These are phyloP conservation scores for Nothoprocta perdicaria DNA, from an alignment of 2,113 vertebrate species.

Conservation along the genomic window DNA sequence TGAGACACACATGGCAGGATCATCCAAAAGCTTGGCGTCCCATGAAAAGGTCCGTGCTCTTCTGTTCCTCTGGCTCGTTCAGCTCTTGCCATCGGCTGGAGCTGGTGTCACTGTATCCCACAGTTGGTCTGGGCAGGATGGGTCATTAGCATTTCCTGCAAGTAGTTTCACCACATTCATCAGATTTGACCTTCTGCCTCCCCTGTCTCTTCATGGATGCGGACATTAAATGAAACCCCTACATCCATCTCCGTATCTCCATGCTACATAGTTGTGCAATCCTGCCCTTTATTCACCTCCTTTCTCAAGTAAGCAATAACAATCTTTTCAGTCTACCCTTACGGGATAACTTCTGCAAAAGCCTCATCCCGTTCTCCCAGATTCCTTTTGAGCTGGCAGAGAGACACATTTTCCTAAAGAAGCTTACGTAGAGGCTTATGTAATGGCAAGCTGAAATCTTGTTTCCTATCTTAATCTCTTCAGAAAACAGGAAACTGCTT, in stretches of 20 bases:
- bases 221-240: background rate
- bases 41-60: constrained; percentile 83
- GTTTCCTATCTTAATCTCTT: background rate
- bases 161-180: background rate
- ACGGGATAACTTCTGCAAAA: accelerated
- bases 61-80: background rate
- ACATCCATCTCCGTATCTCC: background rate
- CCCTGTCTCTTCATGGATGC: background rate
- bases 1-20: constrained; percentile 89
- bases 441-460: background rate
- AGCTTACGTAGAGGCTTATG: background rate
- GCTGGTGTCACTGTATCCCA: background rate
- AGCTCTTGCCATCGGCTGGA: background rate
- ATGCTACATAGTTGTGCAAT: background rate
- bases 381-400: background rate
- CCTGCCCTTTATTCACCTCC: background rate
- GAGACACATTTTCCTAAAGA: background rate
- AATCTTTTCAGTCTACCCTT: background rate
- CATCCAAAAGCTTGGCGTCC: constrained; percentile 84
- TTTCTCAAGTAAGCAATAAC: background rate
- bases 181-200: background rate
- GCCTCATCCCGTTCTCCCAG: background rate
- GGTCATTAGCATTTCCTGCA: background rate
- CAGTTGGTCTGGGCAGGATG: accelerated
- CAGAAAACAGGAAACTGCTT: background rate